These are phyloP conservation scores for Tonatia bakeri DNA, from an alignment of 2,113 vertebrate species.

Conservation along the genomic window DNA sequence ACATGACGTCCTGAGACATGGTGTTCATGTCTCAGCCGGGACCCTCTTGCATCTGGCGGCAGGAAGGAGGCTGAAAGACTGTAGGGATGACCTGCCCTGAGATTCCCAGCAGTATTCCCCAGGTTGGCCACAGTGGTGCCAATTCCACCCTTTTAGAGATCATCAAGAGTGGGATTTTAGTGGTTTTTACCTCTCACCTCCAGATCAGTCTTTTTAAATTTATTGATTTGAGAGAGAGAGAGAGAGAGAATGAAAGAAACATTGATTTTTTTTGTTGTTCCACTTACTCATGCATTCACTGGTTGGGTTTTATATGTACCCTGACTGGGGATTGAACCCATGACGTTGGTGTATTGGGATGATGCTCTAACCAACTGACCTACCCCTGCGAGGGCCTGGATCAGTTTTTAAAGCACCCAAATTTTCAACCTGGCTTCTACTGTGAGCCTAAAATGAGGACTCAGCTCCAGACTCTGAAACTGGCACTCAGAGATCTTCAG, in stretches of 20 bases:
- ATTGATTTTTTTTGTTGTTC: too few relatives aligned
- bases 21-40: neutral
- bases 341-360: too few relatives aligned
- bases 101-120: neutral
- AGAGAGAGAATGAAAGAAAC: too few relatives aligned
- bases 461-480: fast-evolving
- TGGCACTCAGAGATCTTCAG: neutral
- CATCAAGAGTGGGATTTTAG: neutral
- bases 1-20: neutral
- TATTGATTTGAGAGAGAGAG: too few relatives aligned
- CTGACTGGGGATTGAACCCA: too few relatives aligned
- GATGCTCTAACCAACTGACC: too few relatives aligned
- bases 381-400: neutral
- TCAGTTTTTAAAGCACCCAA: neutral
- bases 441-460: neutral
- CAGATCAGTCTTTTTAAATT: too few relatives aligned
- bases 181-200: neutral
- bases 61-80: neutral
- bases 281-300: too few relatives aligned
- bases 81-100: neutral
- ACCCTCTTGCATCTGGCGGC: neutral
- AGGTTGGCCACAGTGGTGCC: neutral
- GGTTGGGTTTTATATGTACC: too few relatives aligned
- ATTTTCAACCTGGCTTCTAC: neutral
- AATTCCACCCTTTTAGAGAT: neutral